Percentiles rank a stretch among this genome's conserved stretches.
phyloP scores from a whole-genome alignment of 1,140 invertebrate genomes.

The Macrobrachium rosenbergii region DNA sequence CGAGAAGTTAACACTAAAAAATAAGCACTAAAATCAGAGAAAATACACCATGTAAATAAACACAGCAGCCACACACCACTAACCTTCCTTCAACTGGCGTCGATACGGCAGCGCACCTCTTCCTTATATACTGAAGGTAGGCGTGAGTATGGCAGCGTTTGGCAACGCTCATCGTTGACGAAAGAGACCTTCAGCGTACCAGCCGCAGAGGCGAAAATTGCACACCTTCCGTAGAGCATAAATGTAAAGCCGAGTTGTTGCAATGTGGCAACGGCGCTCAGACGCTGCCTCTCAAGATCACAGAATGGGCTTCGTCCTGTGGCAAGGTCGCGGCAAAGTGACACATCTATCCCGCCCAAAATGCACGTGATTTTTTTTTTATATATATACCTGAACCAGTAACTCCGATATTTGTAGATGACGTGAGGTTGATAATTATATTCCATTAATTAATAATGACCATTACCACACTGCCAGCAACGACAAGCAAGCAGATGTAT shows the following conservation, averaged over 20 bases:
- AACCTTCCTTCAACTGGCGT: slow-evolving; percentile 49
- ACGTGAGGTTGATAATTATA: background rate
- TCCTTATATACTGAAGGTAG: slow-evolving; percentile 14
- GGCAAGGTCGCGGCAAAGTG: slow-evolving; percentile 55
- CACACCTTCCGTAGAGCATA: background rate
- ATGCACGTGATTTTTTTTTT: background rate
- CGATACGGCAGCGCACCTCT: background rate
- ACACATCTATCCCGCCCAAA: slow-evolving; percentile 20
- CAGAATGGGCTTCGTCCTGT: slow-evolving; percentile 2
- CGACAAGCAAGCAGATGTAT: too few relatives aligned
- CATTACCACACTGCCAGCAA: background rate
- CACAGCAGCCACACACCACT: background rate
- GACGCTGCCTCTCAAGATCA: too few relatives aligned
- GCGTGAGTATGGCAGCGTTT: background rate
- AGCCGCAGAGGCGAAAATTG: background rate
- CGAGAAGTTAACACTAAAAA: background rate
- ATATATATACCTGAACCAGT: background rate
- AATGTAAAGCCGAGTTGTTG: slow-evolving; percentile 26
- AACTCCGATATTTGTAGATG: background rate
- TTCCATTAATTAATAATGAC: background rate
- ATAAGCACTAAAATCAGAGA: background rate
- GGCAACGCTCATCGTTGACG: background rate
- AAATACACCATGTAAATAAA: background rate
- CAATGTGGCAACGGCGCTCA: background rate
- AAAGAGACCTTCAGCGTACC: background rate